A percentile compares a stretch with the other conserved stretches of the same genome.
Evolutionary conservation across 2,113 vertebrate species (phyloP).

Genomic region (Furnarius figulus): DNA sequence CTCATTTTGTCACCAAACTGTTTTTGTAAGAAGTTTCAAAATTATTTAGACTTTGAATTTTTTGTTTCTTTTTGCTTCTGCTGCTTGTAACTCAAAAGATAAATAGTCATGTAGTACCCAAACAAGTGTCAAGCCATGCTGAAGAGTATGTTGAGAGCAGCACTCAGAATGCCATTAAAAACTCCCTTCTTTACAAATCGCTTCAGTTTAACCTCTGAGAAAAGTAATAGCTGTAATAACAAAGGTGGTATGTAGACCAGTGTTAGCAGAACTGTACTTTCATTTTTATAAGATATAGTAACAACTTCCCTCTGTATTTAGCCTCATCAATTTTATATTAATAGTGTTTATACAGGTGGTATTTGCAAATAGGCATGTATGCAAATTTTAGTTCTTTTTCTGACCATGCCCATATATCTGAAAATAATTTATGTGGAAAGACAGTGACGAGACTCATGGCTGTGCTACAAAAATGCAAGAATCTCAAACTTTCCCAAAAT

Average conservation of each 20-base stretch:
- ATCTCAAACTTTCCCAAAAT: neutral
- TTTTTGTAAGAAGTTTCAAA: neutral
- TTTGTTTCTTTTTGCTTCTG: neutral
- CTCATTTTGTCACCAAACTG: neutral
- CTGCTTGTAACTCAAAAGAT: neutral
- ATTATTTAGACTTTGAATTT: neutral
- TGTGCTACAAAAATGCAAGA: neutral
- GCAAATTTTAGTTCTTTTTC: neutral
- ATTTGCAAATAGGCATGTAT: neutral
- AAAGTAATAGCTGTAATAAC: neutral
- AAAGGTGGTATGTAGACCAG: neutral
- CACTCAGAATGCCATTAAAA: neutral
- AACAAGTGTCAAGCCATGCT: neutral
- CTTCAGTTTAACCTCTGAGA: neutral
- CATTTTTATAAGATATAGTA: neutral
- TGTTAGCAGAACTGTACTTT: neutral
- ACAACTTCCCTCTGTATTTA: neutral
- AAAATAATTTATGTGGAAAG: neutral
- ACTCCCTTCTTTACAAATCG: neutral
- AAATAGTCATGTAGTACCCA: neutral
- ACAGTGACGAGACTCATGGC: neutral
- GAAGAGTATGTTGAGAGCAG: neutral
- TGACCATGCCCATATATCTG: neutral
- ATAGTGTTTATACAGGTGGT: neutral
- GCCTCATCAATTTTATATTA: neutral